Evolutionary conservation across 1,140 invertebrate species (phyloP).

Genomic region (Rhysida immarginata): DNA sequence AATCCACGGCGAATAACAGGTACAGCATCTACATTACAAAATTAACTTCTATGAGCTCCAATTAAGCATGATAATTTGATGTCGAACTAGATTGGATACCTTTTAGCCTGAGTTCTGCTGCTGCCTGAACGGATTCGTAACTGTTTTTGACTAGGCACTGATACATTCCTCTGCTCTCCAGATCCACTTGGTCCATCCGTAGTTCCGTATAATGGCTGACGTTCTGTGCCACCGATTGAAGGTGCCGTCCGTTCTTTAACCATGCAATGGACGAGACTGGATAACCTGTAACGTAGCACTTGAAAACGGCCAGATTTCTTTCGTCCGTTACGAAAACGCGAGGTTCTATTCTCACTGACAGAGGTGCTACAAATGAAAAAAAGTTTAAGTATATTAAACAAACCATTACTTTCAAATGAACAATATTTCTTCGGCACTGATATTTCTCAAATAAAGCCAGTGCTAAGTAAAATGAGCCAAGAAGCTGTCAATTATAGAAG

Average conservation of each 20-base stretch:
- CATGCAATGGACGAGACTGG: slow-evolving; percentile 54
- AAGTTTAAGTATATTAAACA: too few species aligned
- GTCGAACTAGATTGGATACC: too few species aligned
- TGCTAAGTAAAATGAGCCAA: too few species aligned
- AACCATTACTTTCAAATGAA: too few species aligned
- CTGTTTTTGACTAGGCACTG: slow-evolving; percentile 33
- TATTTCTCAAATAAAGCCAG: too few species aligned
- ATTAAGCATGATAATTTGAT: too few species aligned
- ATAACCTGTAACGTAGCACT: slow-evolving; percentile 64
- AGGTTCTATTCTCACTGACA: slow-evolving; percentile 5
- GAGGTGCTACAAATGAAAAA: background rate
- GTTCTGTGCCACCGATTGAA: slow-evolving; percentile 25
- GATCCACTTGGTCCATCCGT: slow-evolving; percentile 38
- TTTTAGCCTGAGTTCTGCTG: slow-evolving; percentile 28
- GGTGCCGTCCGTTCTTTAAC: slow-evolving; percentile 60
- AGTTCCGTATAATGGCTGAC: background rate
- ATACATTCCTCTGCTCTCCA: slow-evolving; percentile 47
- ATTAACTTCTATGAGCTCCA: too few species aligned
- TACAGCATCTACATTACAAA: slow-evolving; percentile 57
- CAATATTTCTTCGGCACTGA: too few species aligned
- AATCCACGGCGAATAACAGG: slow-evolving; percentile 64
- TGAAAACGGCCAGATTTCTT: slow-evolving; percentile 58
- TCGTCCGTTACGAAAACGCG: slow-evolving; percentile 40
- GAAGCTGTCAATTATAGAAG: too few species aligned
- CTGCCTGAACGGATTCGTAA: slow-evolving; percentile 25